Conservation (phyloP, 2,113 vertebrate species). For the Catagonus wagneri region DNA sequence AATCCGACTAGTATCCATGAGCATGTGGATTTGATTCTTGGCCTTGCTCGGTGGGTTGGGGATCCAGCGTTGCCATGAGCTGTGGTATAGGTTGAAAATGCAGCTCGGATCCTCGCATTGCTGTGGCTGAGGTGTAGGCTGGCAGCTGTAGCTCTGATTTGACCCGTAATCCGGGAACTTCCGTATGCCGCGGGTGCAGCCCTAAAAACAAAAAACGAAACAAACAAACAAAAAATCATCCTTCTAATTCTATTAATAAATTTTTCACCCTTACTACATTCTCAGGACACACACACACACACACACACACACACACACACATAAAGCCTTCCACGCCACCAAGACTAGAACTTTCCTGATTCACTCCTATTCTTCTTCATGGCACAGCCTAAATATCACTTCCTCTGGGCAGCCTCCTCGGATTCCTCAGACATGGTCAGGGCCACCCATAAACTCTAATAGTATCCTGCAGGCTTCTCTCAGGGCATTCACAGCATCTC, state of each 20-base stretch:
- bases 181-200: too few relatives aligned
- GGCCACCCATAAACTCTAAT: not conserved
- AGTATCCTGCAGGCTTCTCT: not conserved
- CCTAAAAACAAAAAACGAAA: too few relatives aligned
- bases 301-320: not conserved
- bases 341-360: not conserved
- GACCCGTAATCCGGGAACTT: too few relatives aligned
- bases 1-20: too few relatives aligned
- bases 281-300: not conserved
- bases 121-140: too few relatives aligned
- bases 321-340: not conserved
- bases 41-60: too few relatives aligned
- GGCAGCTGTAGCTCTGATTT: too few relatives aligned
- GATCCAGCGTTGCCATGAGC: too few relatives aligned
- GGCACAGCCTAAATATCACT: not conserved
- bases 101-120: too few relatives aligned
- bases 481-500: not conserved
- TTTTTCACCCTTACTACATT: not conserved
- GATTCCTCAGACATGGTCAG: not conserved
- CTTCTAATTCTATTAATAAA: slow-evolving; percentile 3
- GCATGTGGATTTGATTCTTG: too few relatives aligned
- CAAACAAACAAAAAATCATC: not conserved
- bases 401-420: not conserved
- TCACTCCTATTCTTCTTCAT: not conserved
- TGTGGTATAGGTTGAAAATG: too few relatives aligned